These are phyloP conservation scores for Steinernema feltiae DNA, from an alignment of 1,140 invertebrate genomes.

Conservation along the genomic window DNA sequence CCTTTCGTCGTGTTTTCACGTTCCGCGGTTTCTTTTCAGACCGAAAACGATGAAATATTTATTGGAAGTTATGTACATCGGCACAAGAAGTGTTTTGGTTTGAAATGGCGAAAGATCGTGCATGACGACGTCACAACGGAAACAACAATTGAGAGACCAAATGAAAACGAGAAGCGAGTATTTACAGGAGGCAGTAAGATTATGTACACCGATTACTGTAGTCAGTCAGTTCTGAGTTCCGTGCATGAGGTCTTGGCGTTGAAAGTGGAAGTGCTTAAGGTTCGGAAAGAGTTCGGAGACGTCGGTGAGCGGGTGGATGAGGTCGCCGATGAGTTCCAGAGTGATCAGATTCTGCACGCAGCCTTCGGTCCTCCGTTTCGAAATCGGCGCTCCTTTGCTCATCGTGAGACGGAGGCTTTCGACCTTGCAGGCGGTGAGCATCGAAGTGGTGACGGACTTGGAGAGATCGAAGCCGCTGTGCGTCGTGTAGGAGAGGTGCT, in stretches of 20 bases:
- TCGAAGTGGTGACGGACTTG: conserved; percentile 32
- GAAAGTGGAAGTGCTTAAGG: conserved; percentile 36
- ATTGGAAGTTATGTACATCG: conserved; percentile 44
- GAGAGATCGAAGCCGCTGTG: conserved; percentile 44
- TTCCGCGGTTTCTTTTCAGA: not conserved
- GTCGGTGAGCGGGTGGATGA: conserved; percentile 17
- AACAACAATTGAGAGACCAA: conserved; percentile 14
- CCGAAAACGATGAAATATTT: too few relatives aligned
- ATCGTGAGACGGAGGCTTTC: conserved; percentile 45
- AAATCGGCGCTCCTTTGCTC: conserved; percentile 44
- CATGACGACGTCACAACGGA: conserved; percentile 1
- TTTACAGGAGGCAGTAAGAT: too few relatives aligned
- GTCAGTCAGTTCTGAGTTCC: conserved; percentile 18
- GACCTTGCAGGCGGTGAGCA: conserved; percentile 33
- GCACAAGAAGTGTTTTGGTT: not conserved
- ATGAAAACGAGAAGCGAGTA: not conserved
- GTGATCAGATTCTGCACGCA: conserved; percentile 17
- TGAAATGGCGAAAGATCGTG: not conserved
- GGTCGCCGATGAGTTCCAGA: conserved; percentile 38
- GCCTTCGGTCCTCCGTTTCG: conserved; percentile 15
- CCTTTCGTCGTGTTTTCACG: not conserved
- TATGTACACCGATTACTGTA: not conserved
- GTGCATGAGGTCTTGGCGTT: conserved; percentile 36
- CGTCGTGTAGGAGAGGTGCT: conserved; percentile 47
- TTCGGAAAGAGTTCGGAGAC: conserved; percentile 39